These are phyloP conservation scores for Oncorhynchus mykiss DNA, from an alignment of 2,113 vertebrate species.

Conservation along the genomic window DNA sequence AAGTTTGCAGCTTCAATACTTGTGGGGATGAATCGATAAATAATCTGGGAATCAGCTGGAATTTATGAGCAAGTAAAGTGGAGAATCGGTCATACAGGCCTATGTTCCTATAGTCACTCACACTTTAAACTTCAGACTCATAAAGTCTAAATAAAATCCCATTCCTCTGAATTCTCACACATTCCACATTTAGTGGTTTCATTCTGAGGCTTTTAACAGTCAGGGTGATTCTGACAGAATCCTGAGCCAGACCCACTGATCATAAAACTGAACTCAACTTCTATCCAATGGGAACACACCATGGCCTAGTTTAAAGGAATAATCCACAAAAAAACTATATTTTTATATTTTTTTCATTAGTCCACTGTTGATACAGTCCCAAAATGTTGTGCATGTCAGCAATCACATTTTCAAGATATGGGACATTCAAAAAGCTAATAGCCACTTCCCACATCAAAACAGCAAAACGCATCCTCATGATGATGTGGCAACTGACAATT, in stretches of 20 bases:
- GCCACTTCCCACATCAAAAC: too few species aligned
- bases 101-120: not conserved
- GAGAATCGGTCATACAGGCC: slow-evolving; percentile 53
- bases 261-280: slow-evolving; percentile 58
- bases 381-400: too few species aligned
- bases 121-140: slow-evolving; percentile 48
- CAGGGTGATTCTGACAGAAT: slow-evolving; percentile 58
- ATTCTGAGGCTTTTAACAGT: slow-evolving; percentile 57
- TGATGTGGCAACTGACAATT: too few species aligned
- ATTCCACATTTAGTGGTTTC: slow-evolving; percentile 60
- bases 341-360: too few species aligned
- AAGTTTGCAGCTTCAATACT: slow-evolving; percentile 23
- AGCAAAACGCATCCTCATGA: too few species aligned
- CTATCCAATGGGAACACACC: slow-evolving; percentile 52
- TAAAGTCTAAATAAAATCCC: slow-evolving; percentile 51
- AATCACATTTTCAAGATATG: too few species aligned
- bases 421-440: too few species aligned
- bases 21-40: slow-evolving; percentile 14
- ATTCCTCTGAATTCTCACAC: slow-evolving; percentile 52
- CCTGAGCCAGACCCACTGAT: slow-evolving; percentile 59
- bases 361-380: too few species aligned
- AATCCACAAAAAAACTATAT: too few species aligned
- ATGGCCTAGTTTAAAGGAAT: slow-evolving; percentile 24
- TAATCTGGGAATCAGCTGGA: not conserved
- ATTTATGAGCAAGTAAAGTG: not conserved